phyloP scores from a whole-genome alignment of 2,888 invertebrate species.

The Stramonita haemastoma region DNA sequence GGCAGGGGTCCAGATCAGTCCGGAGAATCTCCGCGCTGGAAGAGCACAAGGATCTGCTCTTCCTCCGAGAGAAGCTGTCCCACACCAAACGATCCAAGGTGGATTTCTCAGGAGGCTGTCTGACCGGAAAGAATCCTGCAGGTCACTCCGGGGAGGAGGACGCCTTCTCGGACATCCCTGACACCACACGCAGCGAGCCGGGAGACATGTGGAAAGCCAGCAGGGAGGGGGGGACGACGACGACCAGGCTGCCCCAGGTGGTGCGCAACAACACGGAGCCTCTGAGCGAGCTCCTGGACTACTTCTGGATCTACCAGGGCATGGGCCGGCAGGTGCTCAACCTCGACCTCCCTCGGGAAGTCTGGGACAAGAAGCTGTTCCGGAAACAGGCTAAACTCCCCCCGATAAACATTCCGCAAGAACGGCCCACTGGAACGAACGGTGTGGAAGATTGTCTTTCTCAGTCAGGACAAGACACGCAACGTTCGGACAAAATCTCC shows the following conservation, averaged over 20 bases:
- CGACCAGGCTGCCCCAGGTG: neutral
- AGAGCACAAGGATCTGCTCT: neutral
- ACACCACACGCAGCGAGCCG: conserved; percentile 27
- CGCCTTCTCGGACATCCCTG: neutral
- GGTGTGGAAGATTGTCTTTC: neutral
- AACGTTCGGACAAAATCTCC: neutral
- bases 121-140: neutral
- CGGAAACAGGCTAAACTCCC: neutral
- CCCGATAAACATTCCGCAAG: neutral
- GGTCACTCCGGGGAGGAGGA: neutral
- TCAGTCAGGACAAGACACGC: neutral
- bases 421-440: neutral
- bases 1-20: neutral
- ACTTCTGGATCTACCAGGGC: conserved; percentile 49
- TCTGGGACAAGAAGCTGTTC: conserved; percentile 2
- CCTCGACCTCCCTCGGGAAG: neutral
- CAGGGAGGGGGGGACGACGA: neutral
- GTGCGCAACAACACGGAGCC: neutral
- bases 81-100: neutral
- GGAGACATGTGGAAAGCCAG: neutral
- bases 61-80: neutral
- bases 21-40: neutral
- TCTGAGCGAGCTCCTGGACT: conserved; percentile 43
- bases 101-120: conserved; percentile 3
- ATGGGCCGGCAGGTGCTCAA: conserved; percentile 46